A percentile compares a stretch with the other conserved stretches of the same genome.
These are phyloP conservation scores for Brachyptera putata DNA, from an alignment of 2,888 invertebrate genomes.

Conservation along the genomic window DNA sequence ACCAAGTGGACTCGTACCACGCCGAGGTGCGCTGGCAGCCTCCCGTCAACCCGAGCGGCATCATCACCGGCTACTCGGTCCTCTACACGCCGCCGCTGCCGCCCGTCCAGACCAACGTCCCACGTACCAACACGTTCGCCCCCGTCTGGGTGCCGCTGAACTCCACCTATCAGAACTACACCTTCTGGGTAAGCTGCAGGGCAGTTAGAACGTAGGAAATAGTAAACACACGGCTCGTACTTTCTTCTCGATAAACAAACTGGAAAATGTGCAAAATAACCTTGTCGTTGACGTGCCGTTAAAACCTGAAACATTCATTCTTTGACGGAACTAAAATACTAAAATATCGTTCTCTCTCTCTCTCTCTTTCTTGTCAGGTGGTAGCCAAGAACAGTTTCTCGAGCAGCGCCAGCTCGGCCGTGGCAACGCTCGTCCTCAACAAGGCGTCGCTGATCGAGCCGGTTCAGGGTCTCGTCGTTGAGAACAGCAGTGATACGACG, in stretches of 20 bases:
- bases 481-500: conserved; percentile 49
- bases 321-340: too few species aligned
- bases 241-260: not conserved
- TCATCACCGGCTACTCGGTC: conserved; percentile 58
- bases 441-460: conserved; percentile 59
- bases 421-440: conserved; percentile 58
- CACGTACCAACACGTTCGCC: conserved; percentile 49
- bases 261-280: not conserved
- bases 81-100: conserved; percentile 62
- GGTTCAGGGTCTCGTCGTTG: conserved; percentile 53
- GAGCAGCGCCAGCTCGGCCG: conserved; percentile 58
- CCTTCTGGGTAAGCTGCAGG: conserved; percentile 68
- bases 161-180: conserved; percentile 56
- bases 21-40: conserved; percentile 66
- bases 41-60: conserved; percentile 60
- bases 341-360: too few species aligned
- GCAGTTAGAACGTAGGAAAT: too few species aligned
- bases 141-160: conserved; percentile 42
- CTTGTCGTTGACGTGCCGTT: not conserved
- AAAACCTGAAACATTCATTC: not conserved
- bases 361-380: conserved; percentile 49
- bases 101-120: conserved; percentile 47
- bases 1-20: conserved; percentile 60
- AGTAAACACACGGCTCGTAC: not conserved
- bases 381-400: conserved; percentile 60